Evolutionary conservation across 2,888 invertebrate genomes (phyloP).

Genomic region (Phaedon cochleariae): DNA sequence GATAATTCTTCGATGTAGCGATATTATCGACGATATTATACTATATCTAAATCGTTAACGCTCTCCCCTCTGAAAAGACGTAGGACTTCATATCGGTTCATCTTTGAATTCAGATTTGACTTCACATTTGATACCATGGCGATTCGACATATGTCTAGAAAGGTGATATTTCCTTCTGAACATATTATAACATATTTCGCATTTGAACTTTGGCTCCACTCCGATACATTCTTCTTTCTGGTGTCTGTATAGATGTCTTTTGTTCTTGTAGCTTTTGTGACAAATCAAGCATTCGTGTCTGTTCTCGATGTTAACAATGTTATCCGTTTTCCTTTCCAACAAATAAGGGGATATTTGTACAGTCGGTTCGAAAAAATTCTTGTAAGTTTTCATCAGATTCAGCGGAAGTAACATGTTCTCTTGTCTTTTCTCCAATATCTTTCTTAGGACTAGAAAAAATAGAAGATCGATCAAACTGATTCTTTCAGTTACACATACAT

Average conservation of each 20-base stretch:
- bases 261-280: slow-evolving; percentile 67
- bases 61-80: no score
- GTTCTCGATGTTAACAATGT: slow-evolving; percentile 32
- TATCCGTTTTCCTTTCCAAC: slow-evolving; percentile 30
- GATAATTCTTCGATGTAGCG: no score
- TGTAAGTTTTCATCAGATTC: slow-evolving; percentile 37
- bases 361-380: slow-evolving; percentile 32
- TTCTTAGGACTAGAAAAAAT: slow-evolving; percentile 8
- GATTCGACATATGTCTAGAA: slow-evolving; percentile 47
- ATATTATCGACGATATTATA: no score
- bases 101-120: slow-evolving; percentile 16
- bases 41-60: no score
- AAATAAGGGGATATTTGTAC: slow-evolving; percentile 5
- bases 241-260: slow-evolving; percentile 68
- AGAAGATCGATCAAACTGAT: no score
- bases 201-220: slow-evolving; percentile 66
- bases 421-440: slow-evolving; percentile 27
- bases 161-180: slow-evolving; percentile 54
- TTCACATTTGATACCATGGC: slow-evolving; percentile 37
- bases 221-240: slow-evolving; percentile 68
- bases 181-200: slow-evolving; percentile 67
- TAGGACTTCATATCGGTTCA: background rate
- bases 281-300: slow-evolving; percentile 63
- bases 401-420: slow-evolving; percentile 38
- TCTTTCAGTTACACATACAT: no score